Conservation (phyloP, 2,888 invertebrate species). For the Dendrolimus houi region DNA sequence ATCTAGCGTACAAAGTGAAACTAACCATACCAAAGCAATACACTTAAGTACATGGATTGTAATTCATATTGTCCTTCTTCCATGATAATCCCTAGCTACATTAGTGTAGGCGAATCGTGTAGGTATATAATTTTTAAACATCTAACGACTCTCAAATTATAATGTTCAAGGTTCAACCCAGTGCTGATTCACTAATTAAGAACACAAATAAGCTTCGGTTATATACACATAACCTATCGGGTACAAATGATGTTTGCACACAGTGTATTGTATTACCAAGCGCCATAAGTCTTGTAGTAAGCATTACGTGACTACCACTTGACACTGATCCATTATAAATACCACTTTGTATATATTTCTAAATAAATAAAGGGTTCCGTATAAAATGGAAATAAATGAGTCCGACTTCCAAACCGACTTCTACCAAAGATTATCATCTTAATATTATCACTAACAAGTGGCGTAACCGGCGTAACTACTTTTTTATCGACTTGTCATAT, state of each 20-base stretch:
- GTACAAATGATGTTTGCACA: slow-evolving; percentile 31
- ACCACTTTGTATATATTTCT: slow-evolving; percentile 16
- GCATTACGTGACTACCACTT: slow-evolving; percentile 62
- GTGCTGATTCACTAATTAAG: slow-evolving; percentile 21
- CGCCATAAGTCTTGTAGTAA: slow-evolving; percentile 58
- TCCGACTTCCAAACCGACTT: too few relatives aligned
- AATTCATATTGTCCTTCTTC: too few relatives aligned
- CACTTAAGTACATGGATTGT: too few relatives aligned
- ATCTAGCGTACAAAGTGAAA: too few relatives aligned
- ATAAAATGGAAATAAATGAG: slow-evolving; percentile 7
- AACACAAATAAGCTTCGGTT: slow-evolving; percentile 5
- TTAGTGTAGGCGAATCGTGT: too few relatives aligned
- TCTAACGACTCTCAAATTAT: slow-evolving; percentile 2
- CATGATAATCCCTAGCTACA: too few relatives aligned
- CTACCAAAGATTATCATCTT: too few relatives aligned
- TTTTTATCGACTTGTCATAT: too few relatives aligned
- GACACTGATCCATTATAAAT: slow-evolving; percentile 56
- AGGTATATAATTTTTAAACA: too few relatives aligned
- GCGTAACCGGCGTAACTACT: too few relatives aligned
- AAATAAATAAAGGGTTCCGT: slow-evolving; percentile 23
- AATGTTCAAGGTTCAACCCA: slow-evolving; percentile 20
- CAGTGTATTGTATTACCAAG: slow-evolving; percentile 54
- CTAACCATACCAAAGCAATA: too few relatives aligned
- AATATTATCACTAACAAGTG: too few relatives aligned
- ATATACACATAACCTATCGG: slow-evolving; percentile 9